phyloP scores from a whole-genome alignment of 2,113 vertebrate genomes.

The Pardalotus punctatus region DNA sequence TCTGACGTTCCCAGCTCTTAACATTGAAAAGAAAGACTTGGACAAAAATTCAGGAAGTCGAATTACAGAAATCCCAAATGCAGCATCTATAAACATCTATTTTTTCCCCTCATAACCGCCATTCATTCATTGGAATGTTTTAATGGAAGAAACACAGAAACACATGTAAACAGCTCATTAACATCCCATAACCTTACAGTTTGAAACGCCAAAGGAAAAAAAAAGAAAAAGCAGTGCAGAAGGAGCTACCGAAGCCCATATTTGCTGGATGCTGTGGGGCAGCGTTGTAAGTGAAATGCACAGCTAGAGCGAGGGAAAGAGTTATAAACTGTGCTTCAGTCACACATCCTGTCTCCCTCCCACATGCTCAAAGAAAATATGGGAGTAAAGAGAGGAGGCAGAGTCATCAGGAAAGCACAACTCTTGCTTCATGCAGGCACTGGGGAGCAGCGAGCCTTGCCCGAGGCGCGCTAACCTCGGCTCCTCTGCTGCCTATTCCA shows the following conservation, averaged over 20 bases:
- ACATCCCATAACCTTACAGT: not conserved
- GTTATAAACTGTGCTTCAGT: not conserved
- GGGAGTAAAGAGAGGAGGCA: not conserved
- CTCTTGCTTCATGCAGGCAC: not conserved
- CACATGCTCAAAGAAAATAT: not conserved
- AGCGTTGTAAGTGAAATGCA: not conserved
- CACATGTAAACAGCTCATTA: conserved; percentile 24
- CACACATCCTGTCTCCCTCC: conserved; percentile 40
- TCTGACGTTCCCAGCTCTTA: not conserved
- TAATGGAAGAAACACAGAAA: not conserved
- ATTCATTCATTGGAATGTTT: not conserved
- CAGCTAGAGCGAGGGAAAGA: not conserved
- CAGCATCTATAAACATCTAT: not conserved
- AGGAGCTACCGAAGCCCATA: not conserved
- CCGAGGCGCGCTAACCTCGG: not conserved
- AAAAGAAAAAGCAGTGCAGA: not conserved
- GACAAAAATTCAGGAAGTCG: not conserved
- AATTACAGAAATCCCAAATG: not conserved
- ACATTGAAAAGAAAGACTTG: not conserved
- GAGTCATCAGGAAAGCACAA: not conserved
- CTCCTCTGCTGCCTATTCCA: not conserved
- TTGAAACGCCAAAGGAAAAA: not conserved
- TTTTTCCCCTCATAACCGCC: not conserved
- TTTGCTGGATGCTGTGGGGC: not conserved
- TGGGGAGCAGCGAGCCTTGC: conserved; percentile 1